These are phyloP conservation scores for Macrochelys suwanniensis DNA, from an alignment of 2,797 vertebrate species.

Conservation along the genomic window DNA sequence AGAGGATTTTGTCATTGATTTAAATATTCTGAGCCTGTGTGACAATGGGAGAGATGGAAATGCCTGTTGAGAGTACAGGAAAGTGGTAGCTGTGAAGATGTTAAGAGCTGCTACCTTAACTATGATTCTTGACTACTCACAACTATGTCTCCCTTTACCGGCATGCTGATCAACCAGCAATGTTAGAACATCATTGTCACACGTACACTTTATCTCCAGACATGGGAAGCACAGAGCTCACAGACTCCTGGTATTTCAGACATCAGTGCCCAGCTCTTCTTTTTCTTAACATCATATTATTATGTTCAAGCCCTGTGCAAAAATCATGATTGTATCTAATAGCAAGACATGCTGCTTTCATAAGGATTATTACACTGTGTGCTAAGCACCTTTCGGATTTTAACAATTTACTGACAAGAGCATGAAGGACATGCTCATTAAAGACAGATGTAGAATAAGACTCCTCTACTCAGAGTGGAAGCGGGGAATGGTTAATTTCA, in stretches of 20 bases:
- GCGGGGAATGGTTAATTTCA: background rate
- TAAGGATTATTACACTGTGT: background rate
- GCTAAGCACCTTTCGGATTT: background rate
- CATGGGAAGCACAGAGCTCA: fast-evolving
- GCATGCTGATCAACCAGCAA: background rate
- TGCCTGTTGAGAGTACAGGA: background rate
- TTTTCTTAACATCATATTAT: background rate
- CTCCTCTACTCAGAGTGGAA: fast-evolving
- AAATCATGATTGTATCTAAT: background rate
- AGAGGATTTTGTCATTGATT: background rate
- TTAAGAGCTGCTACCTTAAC: background rate
- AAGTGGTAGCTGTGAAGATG: background rate
- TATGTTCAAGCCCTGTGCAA: background rate
- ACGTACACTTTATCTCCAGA: background rate
- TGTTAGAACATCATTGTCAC: background rate
- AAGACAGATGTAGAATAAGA: background rate
- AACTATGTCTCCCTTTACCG: background rate
- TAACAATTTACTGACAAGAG: constrained; percentile 1
- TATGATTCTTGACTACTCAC: fast-evolving
- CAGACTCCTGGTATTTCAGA: background rate
- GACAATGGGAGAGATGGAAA: background rate
- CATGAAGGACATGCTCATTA: background rate
- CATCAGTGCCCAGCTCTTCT: background rate
- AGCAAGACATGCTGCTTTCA: background rate
- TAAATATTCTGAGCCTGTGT: background rate